phyloP scores from a whole-genome alignment of 1,140 invertebrate genomes.

The Phenacoccus solenopsis region DNA sequence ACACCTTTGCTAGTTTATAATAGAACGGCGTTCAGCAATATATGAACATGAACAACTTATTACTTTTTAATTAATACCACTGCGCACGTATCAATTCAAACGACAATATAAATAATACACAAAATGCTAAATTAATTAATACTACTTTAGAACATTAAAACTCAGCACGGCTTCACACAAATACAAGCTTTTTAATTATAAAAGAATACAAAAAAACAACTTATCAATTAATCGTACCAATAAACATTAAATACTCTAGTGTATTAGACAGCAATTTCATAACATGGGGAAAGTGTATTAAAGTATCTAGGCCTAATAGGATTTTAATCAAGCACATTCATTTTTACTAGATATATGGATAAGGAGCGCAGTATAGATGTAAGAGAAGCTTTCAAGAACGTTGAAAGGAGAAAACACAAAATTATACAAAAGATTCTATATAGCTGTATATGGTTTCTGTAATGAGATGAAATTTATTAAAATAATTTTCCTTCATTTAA shows the following conservation, averaged over 20 bases:
- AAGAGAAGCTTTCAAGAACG: no score
- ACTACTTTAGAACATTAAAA: conserved; percentile 3
- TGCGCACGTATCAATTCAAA: background rate
- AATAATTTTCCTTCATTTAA: no score
- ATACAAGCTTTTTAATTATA: background rate
- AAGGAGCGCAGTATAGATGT: no score
- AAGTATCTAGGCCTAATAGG: no score
- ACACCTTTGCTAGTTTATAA: background rate
- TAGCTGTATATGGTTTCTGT: no score
- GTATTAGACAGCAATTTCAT: no score
- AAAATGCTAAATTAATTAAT: background rate
- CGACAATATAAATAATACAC: background rate
- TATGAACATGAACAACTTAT: background rate
- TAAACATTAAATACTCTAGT: background rate
- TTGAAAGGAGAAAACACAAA: no score
- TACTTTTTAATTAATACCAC: background rate
- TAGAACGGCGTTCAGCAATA: background rate
- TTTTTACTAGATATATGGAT: background rate
- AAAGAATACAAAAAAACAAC: background rate
- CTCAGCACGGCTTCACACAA: background rate
- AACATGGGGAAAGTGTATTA: no score
- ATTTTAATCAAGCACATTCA: background rate
- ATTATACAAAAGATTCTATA: no score
- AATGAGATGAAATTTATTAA: no score
- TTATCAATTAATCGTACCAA: background rate